Evolutionary conservation across 2,797 vertebrate species (phyloP), one percentile per base, ranked within the genome.

Genomic region (Sebastes iracundus): DNA sequence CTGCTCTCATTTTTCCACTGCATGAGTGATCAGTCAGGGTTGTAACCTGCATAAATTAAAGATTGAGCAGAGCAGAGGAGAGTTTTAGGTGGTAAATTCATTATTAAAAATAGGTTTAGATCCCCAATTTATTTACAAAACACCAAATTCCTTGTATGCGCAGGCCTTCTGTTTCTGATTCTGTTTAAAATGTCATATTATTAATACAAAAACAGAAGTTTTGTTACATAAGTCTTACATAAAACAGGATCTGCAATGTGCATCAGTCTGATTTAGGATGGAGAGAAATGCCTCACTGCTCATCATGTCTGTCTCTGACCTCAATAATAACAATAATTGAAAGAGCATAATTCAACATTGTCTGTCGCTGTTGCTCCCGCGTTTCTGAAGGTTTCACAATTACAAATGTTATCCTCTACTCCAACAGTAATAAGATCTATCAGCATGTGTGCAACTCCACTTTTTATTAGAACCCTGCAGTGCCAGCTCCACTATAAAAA

Each of bases 171-270:
- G 42, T n/a, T 69, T 62, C 60, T 23, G 52, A 56, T 56, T 35
- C n/a, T 56, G 52, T 11, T 49, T n/a, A 67, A 23, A 66, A 49
- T 12, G 49, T 27, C 4, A 2, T 10, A 23, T 49, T 46, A 28
- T 20, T n/a, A 30, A 30, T 30, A 13, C 35, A 65, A 60, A 78
- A 65, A 46, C n/a, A 46, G 60, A 71, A 59, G 55, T 11, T 38
- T 1, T 27, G 71, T 90, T 90, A 80, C 58, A 53, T 86, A 88
- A 92, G 77, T 6, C 42, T 86, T 81, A 80, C 68, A 76, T 88
- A 89, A 88, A 83, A 52, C 77, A 18, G 49, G 14, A 74, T 82
- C 89, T 88, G 83, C 27, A 13, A 69, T 77, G 77, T 66, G 77
- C 61, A 90, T 90, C 75, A 81, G 68, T 69, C 53, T 27, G 83